Percentiles rank a stretch among this genome's conserved stretches.
These are phyloP conservation scores for Petrocephalus sullivani DNA, from an alignment of 2,797 vertebrate species.

Conservation along the genomic window DNA sequence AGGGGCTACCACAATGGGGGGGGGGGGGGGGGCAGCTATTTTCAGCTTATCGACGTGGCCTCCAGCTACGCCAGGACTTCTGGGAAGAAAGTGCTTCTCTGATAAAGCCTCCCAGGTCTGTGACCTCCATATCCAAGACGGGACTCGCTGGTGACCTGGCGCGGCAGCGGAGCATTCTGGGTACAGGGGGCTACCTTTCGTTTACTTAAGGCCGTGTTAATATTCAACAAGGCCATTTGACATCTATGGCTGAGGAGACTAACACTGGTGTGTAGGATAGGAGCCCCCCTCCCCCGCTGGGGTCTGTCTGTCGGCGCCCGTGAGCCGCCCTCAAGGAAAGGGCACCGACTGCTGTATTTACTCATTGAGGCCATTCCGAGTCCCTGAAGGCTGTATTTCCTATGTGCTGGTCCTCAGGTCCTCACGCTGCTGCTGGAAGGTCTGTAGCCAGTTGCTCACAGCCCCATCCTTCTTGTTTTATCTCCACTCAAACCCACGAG, in stretches of 20 bases:
- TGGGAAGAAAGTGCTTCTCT: slow-evolving; percentile 28
- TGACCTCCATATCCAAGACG: neutral
- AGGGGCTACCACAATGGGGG: neutral
- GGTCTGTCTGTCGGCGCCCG: neutral
- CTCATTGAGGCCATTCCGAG: neutral
- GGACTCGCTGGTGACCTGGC: neutral
- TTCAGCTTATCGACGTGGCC: neutral
- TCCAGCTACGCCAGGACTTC: slow-evolving; percentile 15
- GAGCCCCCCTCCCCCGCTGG: neutral
- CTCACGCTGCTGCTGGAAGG: neutral
- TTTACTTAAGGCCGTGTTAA: neutral
- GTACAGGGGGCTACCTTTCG: neutral
- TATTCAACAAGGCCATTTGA: neutral
- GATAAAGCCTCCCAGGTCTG: slow-evolving; percentile 15
- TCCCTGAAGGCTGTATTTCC: neutral
- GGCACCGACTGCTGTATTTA: neutral
- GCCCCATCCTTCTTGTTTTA: neutral
- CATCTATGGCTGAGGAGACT: neutral
- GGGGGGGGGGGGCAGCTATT: slow-evolving; percentile 4
- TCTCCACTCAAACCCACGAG: neutral
- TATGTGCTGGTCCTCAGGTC: neutral
- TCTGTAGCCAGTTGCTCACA: neutral
- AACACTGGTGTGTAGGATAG: neutral
- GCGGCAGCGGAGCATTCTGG: neutral
- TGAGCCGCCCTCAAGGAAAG: neutral